Percentiles rank a stretch among this genome's conserved stretches.
phyloP scores from a whole-genome alignment of 2,113 vertebrate species.

The Plecturocebus donacophilus region DNA sequence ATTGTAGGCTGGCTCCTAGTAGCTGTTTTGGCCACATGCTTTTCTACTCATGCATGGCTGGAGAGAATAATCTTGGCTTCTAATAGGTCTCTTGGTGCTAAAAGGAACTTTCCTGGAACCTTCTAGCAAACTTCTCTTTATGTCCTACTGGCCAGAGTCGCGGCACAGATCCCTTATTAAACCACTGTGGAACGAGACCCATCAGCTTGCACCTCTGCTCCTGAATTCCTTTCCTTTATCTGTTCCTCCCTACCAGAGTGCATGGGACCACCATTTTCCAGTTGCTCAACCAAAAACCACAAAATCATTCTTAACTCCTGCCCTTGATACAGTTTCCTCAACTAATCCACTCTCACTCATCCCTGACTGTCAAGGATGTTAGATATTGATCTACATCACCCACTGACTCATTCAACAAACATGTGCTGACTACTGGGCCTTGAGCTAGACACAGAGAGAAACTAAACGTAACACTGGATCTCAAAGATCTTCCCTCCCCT shows the following conservation, averaged over 20 bases:
- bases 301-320: background rate
- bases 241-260: background rate
- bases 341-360: background rate
- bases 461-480: background rate
- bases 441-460: background rate
- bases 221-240: background rate
- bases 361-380: background rate
- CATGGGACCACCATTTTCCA: background rate
- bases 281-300: background rate
- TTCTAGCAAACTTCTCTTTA: background rate
- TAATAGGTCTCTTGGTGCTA: background rate
- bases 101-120: background rate
- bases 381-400: background rate
- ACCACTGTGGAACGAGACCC: background rate
- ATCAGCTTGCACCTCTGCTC: background rate
- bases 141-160: background rate
- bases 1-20: background rate
- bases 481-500: background rate
- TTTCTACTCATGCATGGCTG: background rate
- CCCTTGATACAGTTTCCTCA: background rate
- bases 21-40: background rate
- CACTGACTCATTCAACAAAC: background rate
- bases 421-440: background rate
- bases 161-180: background rate
- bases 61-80: background rate